Conservation (phyloP, 2,888 invertebrate genomes). For the Ferrisia virgata region DNA sequence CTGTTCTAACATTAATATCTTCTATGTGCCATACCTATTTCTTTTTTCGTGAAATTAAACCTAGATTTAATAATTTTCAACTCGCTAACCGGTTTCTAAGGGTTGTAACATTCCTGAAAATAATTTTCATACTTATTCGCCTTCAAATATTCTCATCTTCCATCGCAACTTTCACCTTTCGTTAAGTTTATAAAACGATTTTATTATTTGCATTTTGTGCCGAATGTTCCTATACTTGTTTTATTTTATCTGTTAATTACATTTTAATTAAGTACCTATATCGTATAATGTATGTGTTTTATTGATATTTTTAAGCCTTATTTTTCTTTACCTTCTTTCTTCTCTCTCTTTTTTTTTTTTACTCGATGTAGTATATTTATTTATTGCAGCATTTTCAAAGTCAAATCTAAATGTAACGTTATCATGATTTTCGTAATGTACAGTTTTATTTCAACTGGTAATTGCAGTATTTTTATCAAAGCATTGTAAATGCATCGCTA, state of each 20-base stretch:
- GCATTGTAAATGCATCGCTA: not conserved
- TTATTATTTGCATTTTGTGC: slow-evolving; percentile 26
- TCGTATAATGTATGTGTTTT: slow-evolving; percentile 12
- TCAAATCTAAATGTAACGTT: not conserved
- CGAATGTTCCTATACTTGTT: slow-evolving; percentile 39
- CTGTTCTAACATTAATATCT: not conserved
- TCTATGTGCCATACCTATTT: not conserved
- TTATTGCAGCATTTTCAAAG: not conserved
- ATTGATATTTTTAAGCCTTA: not conserved
- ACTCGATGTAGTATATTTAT: not conserved
- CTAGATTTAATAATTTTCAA: not conserved
- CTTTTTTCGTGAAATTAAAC: not conserved
- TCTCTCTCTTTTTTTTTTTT: slow-evolving; percentile 8
- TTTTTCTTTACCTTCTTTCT: not conserved
- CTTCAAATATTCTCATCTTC: slow-evolving; percentile 11
- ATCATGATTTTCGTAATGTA: not conserved
- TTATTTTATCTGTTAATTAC: slow-evolving; percentile 35
- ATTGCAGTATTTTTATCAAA: not conserved
- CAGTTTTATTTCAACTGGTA: not conserved
- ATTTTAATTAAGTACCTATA: slow-evolving; percentile 8
- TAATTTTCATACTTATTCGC: not conserved
- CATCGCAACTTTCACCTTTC: not conserved
- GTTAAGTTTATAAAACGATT: slow-evolving; percentile 14
- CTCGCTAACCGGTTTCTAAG: not conserved
- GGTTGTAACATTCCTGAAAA: not conserved